Percentiles rank a stretch among this genome's conserved stretches.
Evolutionary conservation across 2,113 vertebrate species (phyloP).

Genomic region (Aspiorhynchus laticeps): DNA sequence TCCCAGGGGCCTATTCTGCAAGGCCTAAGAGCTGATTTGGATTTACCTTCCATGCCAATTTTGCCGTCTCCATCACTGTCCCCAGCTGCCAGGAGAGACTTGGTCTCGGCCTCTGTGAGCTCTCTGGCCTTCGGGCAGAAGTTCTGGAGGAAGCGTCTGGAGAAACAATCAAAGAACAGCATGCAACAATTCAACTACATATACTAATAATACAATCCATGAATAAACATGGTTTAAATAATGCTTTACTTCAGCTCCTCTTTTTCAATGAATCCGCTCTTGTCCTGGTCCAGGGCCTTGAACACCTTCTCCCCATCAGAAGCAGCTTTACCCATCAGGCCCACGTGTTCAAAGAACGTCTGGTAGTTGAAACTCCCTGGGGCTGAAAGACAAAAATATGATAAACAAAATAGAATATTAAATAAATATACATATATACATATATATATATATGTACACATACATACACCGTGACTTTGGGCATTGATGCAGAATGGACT

Average conservation of each 20-base stretch:
- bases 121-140: conserved; percentile 71
- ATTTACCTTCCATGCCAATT: conserved; percentile 79
- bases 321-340: conserved; percentile 66
- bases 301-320: conserved; percentile 71
- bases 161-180: conserved; percentile 8
- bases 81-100: conserved; percentile 72
- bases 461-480: too few species aligned
- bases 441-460: too few species aligned
- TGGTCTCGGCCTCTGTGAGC: conserved; percentile 76
- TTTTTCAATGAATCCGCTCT: conserved; percentile 78
- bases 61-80: conserved; percentile 81
- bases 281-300: conserved; percentile 74
- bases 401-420: not conserved
- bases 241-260: conserved; percentile 77
- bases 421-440: too few species aligned
- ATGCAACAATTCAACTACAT: not conserved
- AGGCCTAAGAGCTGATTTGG: not conserved
- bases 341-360: conserved; percentile 74
- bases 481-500: not conserved
- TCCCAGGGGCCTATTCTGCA: not conserved
- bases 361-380: conserved; percentile 74
- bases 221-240: not conserved
- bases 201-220: not conserved
- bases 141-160: conserved; percentile 80
- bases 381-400: conserved; percentile 58